These are phyloP conservation scores for Copidosoma floridanum DNA, from an alignment of 1,140 invertebrate genomes.

Conservation along the genomic window DNA sequence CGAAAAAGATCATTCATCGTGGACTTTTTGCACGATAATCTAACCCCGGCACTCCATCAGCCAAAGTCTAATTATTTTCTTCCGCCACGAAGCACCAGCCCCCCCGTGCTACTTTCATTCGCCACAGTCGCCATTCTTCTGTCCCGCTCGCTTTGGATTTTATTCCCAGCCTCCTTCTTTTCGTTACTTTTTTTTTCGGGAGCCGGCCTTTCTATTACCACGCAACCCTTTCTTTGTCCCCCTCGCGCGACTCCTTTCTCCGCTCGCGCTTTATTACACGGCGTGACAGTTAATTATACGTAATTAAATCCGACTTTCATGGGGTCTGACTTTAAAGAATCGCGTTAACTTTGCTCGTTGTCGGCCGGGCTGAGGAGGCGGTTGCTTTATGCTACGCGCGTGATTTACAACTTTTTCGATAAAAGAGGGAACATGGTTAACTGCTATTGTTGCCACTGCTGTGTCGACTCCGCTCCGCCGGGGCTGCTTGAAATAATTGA, in stretches of 20 bases:
- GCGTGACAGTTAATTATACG: constrained; percentile 28
- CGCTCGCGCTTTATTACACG: constrained; percentile 18
- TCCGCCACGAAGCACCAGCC: too few species aligned
- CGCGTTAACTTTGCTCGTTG: not conserved
- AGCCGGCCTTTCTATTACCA: constrained; percentile 19
- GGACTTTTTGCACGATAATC: too few species aligned
- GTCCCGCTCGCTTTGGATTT: not conserved
- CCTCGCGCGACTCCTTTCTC: too few species aligned
- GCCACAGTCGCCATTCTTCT: too few species aligned
- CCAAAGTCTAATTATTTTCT: too few species aligned
- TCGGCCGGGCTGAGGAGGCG: not conserved
- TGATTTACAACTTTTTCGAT: constrained; percentile 13
- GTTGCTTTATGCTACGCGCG: not conserved
- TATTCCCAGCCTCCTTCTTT: constrained; percentile 3
- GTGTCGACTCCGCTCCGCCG: not conserved
- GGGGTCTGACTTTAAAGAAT: constrained; percentile 1
- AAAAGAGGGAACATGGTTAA: not conserved
- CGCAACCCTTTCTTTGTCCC: not conserved
- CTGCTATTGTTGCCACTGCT: too few species aligned
- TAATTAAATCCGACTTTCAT: constrained; percentile 27
- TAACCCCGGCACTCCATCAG: too few species aligned
- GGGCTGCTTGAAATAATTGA: too few species aligned
- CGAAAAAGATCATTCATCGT: too few species aligned
- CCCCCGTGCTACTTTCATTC: not conserved
- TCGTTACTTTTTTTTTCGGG: constrained; percentile 32